These are phyloP conservation scores for Ormyrus nitidulus DNA, from an alignment of 2,888 invertebrate species.

Conservation along the genomic window DNA sequence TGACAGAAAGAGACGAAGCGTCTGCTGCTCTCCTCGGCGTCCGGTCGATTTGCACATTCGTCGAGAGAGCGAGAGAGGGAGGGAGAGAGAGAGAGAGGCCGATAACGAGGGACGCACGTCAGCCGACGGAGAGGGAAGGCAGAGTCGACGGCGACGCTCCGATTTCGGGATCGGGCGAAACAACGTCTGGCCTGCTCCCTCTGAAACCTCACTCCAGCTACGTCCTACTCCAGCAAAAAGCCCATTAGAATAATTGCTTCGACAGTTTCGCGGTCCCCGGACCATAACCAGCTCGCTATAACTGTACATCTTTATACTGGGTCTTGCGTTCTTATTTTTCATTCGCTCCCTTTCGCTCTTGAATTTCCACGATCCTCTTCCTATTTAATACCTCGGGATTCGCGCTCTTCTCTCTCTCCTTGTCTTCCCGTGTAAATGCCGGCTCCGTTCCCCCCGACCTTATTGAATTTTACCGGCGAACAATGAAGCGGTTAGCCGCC, in stretches of 20 bases:
- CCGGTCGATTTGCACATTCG: constrained; percentile 59
- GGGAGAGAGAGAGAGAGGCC: background rate
- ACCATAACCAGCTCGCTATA: constrained; percentile 11
- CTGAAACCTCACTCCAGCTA: constrained; percentile 51
- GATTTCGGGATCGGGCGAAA: constrained; percentile 45
- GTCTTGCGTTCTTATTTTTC: constrained; percentile 27
- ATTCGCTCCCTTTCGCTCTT: constrained; percentile 10
- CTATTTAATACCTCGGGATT: constrained; percentile 32
- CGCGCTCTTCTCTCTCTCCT: background rate
- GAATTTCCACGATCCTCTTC: background rate
- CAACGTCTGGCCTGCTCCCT: constrained; percentile 41
- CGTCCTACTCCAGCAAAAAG: constrained; percentile 54
- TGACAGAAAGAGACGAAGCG: constrained; percentile 27
- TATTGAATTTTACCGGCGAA: constrained; percentile 46
- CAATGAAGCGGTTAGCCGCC: constrained; percentile 43
- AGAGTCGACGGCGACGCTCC: constrained; percentile 58
- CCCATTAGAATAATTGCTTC: constrained; percentile 68
- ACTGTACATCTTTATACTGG: constrained; percentile 22
- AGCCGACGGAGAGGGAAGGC: background rate
- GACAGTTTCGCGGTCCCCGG: constrained; percentile 57
- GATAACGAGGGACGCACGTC: constrained; percentile 38
- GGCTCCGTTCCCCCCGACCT: constrained; percentile 11
- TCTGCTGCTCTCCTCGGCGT: background rate
- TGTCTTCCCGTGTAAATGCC: constrained; percentile 17
- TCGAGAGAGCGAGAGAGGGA: constrained; percentile 8